Percentiles rank a stretch among this genome's conserved stretches.
These are phyloP conservation scores for Protobothrops flavoviridis DNA, from an alignment of 2,113 vertebrate genomes.

Conservation along the genomic window DNA sequence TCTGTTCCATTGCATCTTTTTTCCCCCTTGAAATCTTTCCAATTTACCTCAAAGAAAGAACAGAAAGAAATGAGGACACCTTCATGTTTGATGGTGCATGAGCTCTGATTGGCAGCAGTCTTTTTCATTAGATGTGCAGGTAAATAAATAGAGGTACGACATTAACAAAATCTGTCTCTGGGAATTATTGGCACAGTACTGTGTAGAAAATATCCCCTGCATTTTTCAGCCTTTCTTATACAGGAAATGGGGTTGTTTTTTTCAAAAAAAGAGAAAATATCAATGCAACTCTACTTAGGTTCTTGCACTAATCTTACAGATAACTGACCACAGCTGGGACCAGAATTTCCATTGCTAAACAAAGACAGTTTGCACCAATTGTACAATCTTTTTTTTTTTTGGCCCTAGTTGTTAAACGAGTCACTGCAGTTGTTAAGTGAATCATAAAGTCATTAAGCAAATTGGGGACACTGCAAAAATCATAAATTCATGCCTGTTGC, in stretches of 20 bases:
- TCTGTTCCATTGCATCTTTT: not conserved
- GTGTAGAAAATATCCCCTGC: not conserved
- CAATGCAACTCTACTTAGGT: not conserved
- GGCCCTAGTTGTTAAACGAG: not conserved
- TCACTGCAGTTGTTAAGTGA: not conserved
- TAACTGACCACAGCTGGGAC: not conserved
- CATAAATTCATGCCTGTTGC: not conserved
- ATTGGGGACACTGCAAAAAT: not conserved
- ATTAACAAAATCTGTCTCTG: not conserved
- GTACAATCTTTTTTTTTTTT: not conserved
- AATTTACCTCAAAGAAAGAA: not conserved
- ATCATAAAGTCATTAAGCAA: not conserved
- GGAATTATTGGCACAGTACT: not conserved
- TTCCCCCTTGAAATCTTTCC: not conserved
- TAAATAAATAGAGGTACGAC: not conserved
- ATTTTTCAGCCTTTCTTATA: not conserved
- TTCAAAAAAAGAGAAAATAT: not conserved
- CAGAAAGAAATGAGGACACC: not conserved
- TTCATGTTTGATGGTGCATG: not conserved
- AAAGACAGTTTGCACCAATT: not conserved
- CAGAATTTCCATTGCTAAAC: not conserved
- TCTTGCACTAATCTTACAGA: not conserved
- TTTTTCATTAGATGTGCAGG: not conserved
- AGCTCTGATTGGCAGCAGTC: not conserved
- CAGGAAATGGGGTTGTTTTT: not conserved